Evolutionary conservation across 1,140 invertebrate genomes (phyloP), one percentile per base, ranked within the genome.

Genomic region (Melitaea cinxia): DNA sequence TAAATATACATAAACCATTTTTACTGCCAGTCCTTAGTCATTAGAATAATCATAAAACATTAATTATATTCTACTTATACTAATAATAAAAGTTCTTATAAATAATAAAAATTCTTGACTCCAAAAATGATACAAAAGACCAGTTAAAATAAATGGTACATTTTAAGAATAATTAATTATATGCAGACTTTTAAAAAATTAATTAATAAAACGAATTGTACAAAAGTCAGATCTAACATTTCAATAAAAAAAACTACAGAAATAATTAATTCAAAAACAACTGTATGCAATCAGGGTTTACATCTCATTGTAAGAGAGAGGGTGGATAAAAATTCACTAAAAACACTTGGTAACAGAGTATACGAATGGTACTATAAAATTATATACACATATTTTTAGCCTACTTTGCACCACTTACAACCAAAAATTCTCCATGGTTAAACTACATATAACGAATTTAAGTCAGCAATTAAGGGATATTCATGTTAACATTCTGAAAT

Each of bases 381-480:
- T 54, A 35, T 54, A 54, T 54, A 12, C 26, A 33, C 33, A 54
- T 35, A 12, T 35, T 35, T 10, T 19, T 33, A 35, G 19, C 14
- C 17, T 35, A 33, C 19, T 54, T 21, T 35, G 52, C 52, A 54
- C 52, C 52, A 35, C 26, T 33, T 54, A 54, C 10, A 35, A 10
- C 37, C 6, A 14, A 35, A 33, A 33, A 15, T 30, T 14, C 26
- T 35, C 14, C 14, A 14, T 23, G 19, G 42, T 23, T 23, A 47
- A 47, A 21, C 12, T 47, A 21, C 19, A 23, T 47, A 21, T 14
- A 37, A 56, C 4, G 23, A 53, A 45, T 14, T 58, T 49, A 58
- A 58, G 42, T 58, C 26, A 49, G 39, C 15, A 58, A 49, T 7
- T 49, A 59, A 17, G 21, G 19, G 15, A 17, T 45, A 17, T 28